Evolutionary conservation across 2,888 invertebrate genomes (phyloP).

Genomic region (Pandemis heparana): DNA sequence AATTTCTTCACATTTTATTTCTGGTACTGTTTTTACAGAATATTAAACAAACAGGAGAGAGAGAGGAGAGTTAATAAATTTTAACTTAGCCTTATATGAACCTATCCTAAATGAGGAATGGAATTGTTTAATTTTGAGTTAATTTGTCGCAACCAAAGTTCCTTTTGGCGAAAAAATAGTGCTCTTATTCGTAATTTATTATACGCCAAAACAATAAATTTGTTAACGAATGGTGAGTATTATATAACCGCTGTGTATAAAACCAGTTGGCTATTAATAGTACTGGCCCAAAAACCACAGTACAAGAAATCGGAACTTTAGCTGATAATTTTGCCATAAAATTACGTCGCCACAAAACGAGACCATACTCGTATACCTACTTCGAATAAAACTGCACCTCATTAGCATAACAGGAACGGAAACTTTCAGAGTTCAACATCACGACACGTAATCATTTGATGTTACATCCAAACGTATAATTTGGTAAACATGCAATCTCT

Average conservation of each 20-base stretch:
- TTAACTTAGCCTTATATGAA: no score
- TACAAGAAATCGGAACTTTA: neutral
- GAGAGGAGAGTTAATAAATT: no score
- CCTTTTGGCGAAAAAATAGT: no score
- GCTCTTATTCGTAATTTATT: no score
- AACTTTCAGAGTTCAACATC: neutral
- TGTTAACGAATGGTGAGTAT: neutral
- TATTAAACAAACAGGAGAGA: no score
- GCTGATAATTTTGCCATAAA: neutral
- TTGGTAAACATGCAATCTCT: neutral
- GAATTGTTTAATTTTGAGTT: no score
- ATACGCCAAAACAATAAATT: no score
- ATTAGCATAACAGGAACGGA: slow-evolving; percentile 4
- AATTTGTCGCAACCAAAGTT: no score
- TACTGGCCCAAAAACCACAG: neutral
- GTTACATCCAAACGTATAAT: neutral
- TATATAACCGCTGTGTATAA: slow-evolving; percentile 12
- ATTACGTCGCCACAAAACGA: neutral
- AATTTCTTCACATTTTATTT: no score
- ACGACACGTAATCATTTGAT: neutral
- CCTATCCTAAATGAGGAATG: no score
- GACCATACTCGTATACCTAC: neutral
- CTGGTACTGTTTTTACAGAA: no score
- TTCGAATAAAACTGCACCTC: neutral
- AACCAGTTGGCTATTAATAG: slow-evolving; percentile 24